Base-by-base conservation (phyloP, 2,888 invertebrate genomes). In the Synergus japonicus region DNA sequence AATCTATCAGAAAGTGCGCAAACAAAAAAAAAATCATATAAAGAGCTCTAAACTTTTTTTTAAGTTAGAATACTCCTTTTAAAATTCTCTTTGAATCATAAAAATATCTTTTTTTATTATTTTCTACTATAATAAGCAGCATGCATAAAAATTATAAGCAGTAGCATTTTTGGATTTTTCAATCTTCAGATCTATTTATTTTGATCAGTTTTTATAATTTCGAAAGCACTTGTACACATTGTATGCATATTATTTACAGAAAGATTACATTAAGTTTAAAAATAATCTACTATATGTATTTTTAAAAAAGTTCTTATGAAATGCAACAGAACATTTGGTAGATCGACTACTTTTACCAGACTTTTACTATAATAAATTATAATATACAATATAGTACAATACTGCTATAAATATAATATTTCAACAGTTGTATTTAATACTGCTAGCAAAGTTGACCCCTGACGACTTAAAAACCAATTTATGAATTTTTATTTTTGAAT, bases 381-480 rank as follows among this genome's bases (percentile, higher is more conserved):
- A 18, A 58, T 44, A 44, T 44, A 37, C 37, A 29, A 29, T 29
- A 29, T 29, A 29, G 29, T 29, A 29, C 29, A 10, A 44, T 44
- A 58, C 58, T 58, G 18, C n/a, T 58, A 18, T 58, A 18, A 58
- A 58, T 58, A 58, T 58, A 18, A 58, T 58, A 58, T 58, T 58
- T 18, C 9, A 18, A 18, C 9, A 15, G 18, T 58, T 58, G n/a
- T 49, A 15, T 49, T 15, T 54, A 54, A 29, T 29, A 29, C 29
- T 29, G 29, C 3, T 29, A 3, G 29, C 29, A 29, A 29, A 29
- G 29, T 29, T 29, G 29, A 3, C 29, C 29, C 29, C 29, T 29
- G 3, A 29, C 29, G 29, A 29, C 29, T 29, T 29, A 29, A 29
- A 29, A 29, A 29, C 2, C 29, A 29, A 3, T 29, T 29, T 29